Base-by-base conservation (phyloP, 92 coral and sea anemone genomes). In the Epizoanthus scotinus region DNA sequence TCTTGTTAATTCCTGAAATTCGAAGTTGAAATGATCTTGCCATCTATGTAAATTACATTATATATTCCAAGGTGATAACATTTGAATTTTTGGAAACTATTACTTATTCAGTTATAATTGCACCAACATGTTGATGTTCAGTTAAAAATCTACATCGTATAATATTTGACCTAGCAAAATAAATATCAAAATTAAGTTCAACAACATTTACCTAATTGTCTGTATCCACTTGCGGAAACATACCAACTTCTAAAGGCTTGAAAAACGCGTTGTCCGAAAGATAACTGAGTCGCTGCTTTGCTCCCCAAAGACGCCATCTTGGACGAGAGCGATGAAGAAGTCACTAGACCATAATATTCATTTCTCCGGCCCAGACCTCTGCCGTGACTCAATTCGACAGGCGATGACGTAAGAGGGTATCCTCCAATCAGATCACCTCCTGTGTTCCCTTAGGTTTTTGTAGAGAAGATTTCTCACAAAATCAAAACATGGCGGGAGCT, bases 251-350 rank as follows among this genome's bases (percentile, higher is more conserved):
- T 83, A 82, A 96, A 96, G 70, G 99, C 98, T 22, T 80, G 71
- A 86, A 87, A 89, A 68, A 93, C 84, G 74, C 89, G 87, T 66
- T 90, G 93, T 21, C 95, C 95, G 52, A 94, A 87, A 19, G 98
- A 91, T 70, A 91, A 80, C 70, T 87, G 91, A 56, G 87, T 82
- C 38, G 88, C 96, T 1, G 86, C 89, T 53, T 91, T 89, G 9
- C 96, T 79, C 19, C 90, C 93, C 53, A 96, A 77, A 84, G 94
- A 96, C 91, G 98, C 99, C 99, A 96, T 96, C 81, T 96, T 96
- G 88, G 61, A 80, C 55, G 34, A n/a, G 64, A 17, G 22, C 9
- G 42, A 29, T 47, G 55, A 31, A 44, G 15, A 15, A 63, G 2
- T 70, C 83, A 82, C 62, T 73, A 90, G 85, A 89, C 73, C 82